Conservation (phyloP, 2,113 vertebrate species). For the Poecile atricapillus region DNA sequence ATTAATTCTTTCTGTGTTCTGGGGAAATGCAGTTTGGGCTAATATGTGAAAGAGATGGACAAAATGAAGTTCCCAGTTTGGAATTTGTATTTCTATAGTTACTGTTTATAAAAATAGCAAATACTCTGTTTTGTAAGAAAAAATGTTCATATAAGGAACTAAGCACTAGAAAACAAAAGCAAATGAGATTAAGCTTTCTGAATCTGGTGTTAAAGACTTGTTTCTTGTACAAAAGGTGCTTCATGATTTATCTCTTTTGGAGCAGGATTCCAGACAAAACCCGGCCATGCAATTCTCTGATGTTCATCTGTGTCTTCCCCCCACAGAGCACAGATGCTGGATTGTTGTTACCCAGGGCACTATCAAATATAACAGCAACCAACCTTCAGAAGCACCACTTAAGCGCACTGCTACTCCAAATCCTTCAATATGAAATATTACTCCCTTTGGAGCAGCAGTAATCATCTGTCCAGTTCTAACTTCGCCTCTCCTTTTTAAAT, state of each 20-base stretch:
- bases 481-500: neutral
- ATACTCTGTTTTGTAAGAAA: neutral
- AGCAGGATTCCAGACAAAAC: neutral
- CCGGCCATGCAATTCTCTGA: neutral
- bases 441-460: neutral
- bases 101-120: neutral
- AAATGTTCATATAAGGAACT: neutral
- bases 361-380: fast-evolving
- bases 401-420: neutral
- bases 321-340: neutral
- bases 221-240: neutral
- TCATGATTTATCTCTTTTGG: neutral
- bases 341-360: neutral
- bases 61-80: neutral
- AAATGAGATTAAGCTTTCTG: neutral
- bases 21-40: neutral
- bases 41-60: neutral
- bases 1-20: neutral
- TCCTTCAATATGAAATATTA: neutral
- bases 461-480: neutral
- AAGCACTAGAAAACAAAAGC: neutral
- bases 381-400: neutral
- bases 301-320: neutral
- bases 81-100: neutral
- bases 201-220: neutral